phyloP scores from a whole-genome alignment of 2,888 invertebrate genomes.

The Mongoloraphidia duomilia region DNA sequence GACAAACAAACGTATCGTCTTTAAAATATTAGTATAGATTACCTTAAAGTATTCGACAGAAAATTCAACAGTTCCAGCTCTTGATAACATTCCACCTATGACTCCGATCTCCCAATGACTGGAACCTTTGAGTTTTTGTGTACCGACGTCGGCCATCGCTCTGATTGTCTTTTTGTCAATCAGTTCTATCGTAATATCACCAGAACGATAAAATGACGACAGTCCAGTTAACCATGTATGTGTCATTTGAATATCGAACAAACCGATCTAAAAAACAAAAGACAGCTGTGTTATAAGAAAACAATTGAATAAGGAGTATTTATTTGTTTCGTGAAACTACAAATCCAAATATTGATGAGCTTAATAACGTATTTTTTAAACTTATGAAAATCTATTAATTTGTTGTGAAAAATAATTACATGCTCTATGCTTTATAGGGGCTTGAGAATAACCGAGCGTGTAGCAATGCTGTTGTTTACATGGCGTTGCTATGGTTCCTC shows the following conservation, averaged over 20 bases:
- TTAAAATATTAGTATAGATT: neutral
- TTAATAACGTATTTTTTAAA: too few relatives aligned
- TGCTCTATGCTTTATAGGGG: too few relatives aligned
- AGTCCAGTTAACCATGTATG: constrained; percentile 69
- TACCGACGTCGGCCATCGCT: constrained; percentile 59
- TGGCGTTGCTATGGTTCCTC: too few relatives aligned
- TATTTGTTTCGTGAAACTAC: too few relatives aligned
- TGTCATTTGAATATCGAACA: constrained; percentile 51
- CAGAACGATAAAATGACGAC: constrained; percentile 68
- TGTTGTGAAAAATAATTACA: too few relatives aligned
- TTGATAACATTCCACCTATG: constrained; percentile 48
- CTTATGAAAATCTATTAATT: too few relatives aligned
- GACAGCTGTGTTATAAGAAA: neutral
- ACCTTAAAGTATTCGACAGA: constrained; percentile 64
- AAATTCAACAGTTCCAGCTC: constrained; percentile 59
- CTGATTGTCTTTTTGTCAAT: constrained; percentile 49
- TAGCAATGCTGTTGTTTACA: too few relatives aligned
- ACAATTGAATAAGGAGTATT: too few relatives aligned
- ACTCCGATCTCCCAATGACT: constrained; percentile 67
- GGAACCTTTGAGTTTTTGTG: constrained; percentile 60
- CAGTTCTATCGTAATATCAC: constrained; percentile 58
- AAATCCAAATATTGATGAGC: too few relatives aligned
- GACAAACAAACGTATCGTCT: neutral
- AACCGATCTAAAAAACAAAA: constrained; percentile 30
- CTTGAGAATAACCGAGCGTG: too few relatives aligned